Percentiles rank a stretch among this genome's conserved stretches.
Conservation (phyloP, 2,888 invertebrate genomes). For the Gisinianus flammeolus region DNA sequence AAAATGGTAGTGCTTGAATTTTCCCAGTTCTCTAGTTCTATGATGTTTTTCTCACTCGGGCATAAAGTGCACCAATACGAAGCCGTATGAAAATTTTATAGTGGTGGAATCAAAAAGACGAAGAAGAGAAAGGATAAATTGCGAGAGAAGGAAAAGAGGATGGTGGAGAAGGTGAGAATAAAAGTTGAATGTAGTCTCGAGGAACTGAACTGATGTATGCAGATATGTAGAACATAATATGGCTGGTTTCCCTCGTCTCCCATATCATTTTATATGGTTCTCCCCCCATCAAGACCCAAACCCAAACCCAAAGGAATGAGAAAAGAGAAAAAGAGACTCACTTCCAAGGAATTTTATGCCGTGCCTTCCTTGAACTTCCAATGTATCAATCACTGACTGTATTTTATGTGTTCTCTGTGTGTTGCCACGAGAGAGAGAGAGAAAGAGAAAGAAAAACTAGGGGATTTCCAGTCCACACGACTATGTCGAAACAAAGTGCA, state of each 20-base stretch:
- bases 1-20: no score
- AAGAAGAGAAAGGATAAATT: slow-evolving; percentile 1
- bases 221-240: slow-evolving; percentile 1
- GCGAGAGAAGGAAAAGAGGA: slow-evolving; percentile 1
- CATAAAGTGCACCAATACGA: not conserved
- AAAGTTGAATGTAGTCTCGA: not conserved
- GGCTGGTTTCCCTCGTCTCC: not conserved
- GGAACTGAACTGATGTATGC: not conserved
- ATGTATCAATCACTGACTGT: slow-evolving; percentile 35
- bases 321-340: not conserved
- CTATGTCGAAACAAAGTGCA: slow-evolving; percentile 33
- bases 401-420: slow-evolving; percentile 17
- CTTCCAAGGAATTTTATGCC: not conserved
- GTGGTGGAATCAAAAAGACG: slow-evolving; percentile 22
- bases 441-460: slow-evolving; percentile 16
- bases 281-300: not conserved
- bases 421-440: not conserved
- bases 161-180: not conserved
- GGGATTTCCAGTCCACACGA: not conserved
- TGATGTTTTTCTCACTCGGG: no score
- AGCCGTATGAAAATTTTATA: slow-evolving; percentile 30
- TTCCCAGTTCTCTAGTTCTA: no score
- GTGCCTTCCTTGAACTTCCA: slow-evolving; percentile 24
- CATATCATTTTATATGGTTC: not conserved
- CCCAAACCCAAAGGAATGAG: not conserved